Percentiles rank a stretch among this genome's conserved stretches.
phyloP scores from a whole-genome alignment of 2,113 vertebrate species.

The Catharus fuscescens region DNA sequence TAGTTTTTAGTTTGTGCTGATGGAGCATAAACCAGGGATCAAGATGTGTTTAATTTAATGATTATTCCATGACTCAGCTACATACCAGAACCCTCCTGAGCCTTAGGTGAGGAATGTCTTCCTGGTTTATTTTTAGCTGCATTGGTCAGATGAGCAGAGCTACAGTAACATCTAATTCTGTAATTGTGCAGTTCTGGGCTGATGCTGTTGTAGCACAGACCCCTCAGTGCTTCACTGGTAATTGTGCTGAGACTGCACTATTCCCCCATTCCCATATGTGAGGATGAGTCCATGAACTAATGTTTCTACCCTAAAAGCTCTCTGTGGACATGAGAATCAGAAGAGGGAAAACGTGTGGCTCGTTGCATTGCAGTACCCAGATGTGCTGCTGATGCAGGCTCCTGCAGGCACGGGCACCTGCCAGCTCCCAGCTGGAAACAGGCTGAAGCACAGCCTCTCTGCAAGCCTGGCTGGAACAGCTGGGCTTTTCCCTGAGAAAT shows the following conservation, averaged over 20 bases:
- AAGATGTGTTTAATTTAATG: conserved; percentile 24
- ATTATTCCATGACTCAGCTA: conserved; percentile 31
- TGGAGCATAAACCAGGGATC: not conserved
- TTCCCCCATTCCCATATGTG: not conserved
- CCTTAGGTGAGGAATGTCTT: conserved; percentile 52
- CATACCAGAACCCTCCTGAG: conserved; percentile 47
- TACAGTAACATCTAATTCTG: not conserved
- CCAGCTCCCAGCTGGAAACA: not conserved
- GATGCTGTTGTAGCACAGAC: not conserved
- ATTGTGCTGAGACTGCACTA: not conserved
- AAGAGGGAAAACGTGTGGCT: not conserved
- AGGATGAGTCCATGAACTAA: not conserved
- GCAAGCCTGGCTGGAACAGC: not conserved
- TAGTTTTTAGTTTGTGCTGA: not conserved
- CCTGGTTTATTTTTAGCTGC: conserved; percentile 58
- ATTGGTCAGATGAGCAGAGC: not conserved
- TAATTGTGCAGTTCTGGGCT: not conserved
- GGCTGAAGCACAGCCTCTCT: not conserved
- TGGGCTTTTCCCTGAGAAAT: not conserved
- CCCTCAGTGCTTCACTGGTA: not conserved
- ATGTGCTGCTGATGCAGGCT: not conserved
- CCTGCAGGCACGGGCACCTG: not conserved
- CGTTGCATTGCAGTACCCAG: not conserved
- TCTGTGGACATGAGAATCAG: not conserved
- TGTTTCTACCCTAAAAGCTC: not conserved